Evolutionary conservation across 2,113 vertebrate genomes (phyloP).

Genomic region (Callionymus lyra): DNA sequence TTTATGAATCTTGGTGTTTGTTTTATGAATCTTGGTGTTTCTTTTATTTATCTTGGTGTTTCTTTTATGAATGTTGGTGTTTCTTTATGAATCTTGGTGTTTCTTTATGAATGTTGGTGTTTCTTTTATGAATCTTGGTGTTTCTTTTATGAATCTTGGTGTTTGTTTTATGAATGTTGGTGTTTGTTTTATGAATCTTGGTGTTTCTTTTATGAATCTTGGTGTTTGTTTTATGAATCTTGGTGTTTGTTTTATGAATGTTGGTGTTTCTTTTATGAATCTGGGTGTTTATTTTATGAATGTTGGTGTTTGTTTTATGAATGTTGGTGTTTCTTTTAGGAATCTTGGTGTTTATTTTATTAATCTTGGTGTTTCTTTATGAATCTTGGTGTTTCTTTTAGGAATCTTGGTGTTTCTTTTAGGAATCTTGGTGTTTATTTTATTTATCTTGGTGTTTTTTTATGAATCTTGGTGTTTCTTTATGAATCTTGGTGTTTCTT

Average conservation of each 20-base stretch:
- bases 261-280: slow-evolving; percentile 10
- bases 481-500: no score
- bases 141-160: no score
- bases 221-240: no score
- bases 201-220: neutral
- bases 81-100: slow-evolving; percentile 38
- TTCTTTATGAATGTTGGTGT: no score
- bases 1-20: no score
- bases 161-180: no score
- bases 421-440: no score
- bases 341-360: slow-evolving; percentile 55
- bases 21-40: slow-evolving; percentile 37
- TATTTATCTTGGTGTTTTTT: no score
- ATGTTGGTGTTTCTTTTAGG: no score
- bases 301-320: slow-evolving; percentile 23
- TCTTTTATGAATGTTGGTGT: no score
- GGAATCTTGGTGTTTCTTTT: slow-evolving; percentile 33
- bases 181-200: slow-evolving; percentile 54
- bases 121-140: slow-evolving; percentile 38
- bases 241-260: slow-evolving; percentile 56
- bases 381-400: no score
- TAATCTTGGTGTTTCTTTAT: slow-evolving; percentile 29
- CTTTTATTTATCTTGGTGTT: no score
- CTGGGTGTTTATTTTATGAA: slow-evolving; percentile 28
- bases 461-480: slow-evolving; percentile 35